These are phyloP conservation scores for Norana najaformis DNA, from an alignment of 2,888 invertebrate species.

Conservation along the genomic window DNA sequence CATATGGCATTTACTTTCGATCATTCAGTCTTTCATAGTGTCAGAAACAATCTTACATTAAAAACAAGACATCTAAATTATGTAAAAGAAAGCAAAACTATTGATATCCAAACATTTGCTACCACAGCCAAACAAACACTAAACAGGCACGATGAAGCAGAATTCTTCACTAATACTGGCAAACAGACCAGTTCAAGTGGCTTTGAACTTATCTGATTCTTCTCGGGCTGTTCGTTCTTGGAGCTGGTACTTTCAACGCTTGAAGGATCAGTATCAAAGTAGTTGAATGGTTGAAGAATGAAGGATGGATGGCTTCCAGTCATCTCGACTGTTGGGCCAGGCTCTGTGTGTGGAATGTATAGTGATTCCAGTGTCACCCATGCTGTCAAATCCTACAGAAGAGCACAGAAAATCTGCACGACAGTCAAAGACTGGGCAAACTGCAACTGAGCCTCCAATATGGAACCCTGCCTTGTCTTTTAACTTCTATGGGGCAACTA, in stretches of 20 bases:
- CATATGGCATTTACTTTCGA: not conserved
- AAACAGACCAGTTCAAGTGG: not conserved
- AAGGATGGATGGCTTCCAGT: constrained; percentile 52
- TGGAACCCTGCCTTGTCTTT: not conserved
- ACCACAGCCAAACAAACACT: not conserved
- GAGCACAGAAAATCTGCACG: not conserved
- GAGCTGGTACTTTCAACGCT: not conserved
- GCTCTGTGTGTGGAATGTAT: constrained; percentile 56
- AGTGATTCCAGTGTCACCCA: constrained; percentile 58
- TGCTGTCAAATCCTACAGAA: constrained; percentile 55
- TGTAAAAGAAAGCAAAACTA: not conserved
- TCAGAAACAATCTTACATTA: not conserved
- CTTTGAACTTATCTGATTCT: not conserved
- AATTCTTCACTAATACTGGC: constrained; percentile 2
- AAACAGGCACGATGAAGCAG: not conserved
- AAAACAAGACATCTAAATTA: not conserved
- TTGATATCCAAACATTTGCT: not conserved
- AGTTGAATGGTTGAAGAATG: constrained; percentile 56
- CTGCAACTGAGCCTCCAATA: not conserved
- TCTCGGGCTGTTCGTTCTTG: not conserved
- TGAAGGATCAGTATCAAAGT: constrained; percentile 47
- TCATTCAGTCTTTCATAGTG: not conserved
- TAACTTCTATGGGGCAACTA: not conserved
- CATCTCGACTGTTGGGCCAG: constrained; percentile 53
- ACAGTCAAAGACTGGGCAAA: not conserved